Conservation (phyloP, 2,888 invertebrate species). For the Lasioglossum leucozonium region DNA sequence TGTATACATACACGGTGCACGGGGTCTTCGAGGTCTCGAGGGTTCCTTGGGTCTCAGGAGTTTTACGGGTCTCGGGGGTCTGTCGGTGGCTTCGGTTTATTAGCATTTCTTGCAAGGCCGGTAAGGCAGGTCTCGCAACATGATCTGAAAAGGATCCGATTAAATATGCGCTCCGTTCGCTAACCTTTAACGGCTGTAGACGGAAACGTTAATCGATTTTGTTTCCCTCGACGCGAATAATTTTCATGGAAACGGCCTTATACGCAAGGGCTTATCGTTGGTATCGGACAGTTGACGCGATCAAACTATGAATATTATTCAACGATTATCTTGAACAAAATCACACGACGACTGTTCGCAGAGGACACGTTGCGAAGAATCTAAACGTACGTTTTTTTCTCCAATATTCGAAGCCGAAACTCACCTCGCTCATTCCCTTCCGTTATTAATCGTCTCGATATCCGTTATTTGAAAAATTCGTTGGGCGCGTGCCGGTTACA, state of each 20-base stretch:
- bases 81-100: constrained; percentile 70
- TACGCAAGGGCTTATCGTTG: neutral
- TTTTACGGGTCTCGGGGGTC: constrained; percentile 56
- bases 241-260: neutral
- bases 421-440: neutral
- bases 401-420: too few relatives aligned
- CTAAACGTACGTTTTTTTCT: neutral
- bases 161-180: constrained; percentile 56
- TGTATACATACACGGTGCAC: neutral
- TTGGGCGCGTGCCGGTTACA: constrained; percentile 81
- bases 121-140: constrained; percentile 81
- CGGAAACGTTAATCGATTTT: constrained; percentile 79
- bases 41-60: constrained; percentile 33
- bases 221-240: constrained; percentile 38
- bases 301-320: neutral
- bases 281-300: neutral
- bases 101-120: constrained; percentile 83
- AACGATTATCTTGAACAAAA: neutral
- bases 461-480: constrained; percentile 81
- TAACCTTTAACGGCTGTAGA: constrained; percentile 80
- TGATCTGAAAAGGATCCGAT: constrained; percentile 68
- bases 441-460: constrained; percentile 41
- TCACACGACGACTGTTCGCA: neutral
- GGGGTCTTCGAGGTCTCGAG: constrained; percentile 51
- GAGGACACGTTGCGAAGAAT: too few relatives aligned